Percentiles rank a stretch among this genome's conserved stretches.
Conservation (phyloP, 2,888 invertebrate genomes). For the Drosophila kuntzei region DNA sequence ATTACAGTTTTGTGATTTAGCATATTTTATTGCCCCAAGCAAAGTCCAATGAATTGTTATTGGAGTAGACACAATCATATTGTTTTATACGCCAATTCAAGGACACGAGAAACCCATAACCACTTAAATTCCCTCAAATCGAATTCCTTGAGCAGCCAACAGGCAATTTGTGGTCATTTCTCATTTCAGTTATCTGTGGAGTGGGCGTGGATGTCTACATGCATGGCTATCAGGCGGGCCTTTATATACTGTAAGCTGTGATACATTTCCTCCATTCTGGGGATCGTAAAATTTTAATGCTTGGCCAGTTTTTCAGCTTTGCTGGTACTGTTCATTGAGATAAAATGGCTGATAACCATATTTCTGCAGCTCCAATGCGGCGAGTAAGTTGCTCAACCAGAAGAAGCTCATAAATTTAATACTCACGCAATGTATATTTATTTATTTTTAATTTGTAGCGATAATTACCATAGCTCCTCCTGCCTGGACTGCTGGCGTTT, state of each 20-base stretch:
- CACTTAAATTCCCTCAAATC: constrained; percentile 7
- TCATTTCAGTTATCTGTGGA: constrained; percentile 88
- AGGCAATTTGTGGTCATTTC: constrained; percentile 65
- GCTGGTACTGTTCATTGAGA: constrained; percentile 87
- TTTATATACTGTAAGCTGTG: constrained; percentile 88
- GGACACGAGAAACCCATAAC: constrained; percentile 37
- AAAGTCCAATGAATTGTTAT: constrained; percentile 55
- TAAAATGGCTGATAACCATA: constrained; percentile 88
- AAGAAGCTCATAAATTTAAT: constrained; percentile 27
- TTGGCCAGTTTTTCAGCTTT: constrained; percentile 87
- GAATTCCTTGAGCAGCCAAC: constrained; percentile 30
- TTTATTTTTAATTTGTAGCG: constrained; percentile 68
- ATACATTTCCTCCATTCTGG: constrained; percentile 14
- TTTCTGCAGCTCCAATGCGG: constrained; percentile 87
- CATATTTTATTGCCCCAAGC: constrained; percentile 63
- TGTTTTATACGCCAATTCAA: constrained; percentile 54
- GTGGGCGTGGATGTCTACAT: constrained; percentile 88
- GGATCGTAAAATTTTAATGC: constrained; percentile 58
- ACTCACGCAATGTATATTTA: constrained; percentile 23
- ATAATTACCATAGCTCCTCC: constrained; percentile 68
- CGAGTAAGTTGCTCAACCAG: constrained; percentile 73
- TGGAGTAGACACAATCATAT: constrained; percentile 49
- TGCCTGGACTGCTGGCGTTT: constrained; percentile 83
- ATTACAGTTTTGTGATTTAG: constrained; percentile 47
- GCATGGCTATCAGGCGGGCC: constrained; percentile 87